Conservation (phyloP, 2,113 vertebrate genomes). For the Pardalotus punctatus region DNA sequence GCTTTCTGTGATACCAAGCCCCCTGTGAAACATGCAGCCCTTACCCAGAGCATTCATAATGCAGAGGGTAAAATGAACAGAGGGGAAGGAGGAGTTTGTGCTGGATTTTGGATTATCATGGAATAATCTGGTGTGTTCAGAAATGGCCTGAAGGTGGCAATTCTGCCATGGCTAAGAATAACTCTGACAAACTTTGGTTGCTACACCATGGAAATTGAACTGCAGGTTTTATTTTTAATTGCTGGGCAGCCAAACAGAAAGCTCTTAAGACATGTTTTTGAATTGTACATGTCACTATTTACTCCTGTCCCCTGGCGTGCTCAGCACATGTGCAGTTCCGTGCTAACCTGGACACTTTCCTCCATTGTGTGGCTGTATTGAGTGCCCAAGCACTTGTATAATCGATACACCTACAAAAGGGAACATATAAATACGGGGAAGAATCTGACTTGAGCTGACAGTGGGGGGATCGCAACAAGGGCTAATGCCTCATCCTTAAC, state of each 20-base stretch:
- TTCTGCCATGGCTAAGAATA: constrained; percentile 15
- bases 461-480: neutral
- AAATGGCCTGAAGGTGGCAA: constrained; percentile 35
- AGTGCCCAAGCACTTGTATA: neutral
- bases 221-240: neutral
- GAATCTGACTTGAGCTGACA: constrained; percentile 33
- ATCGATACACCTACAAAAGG: neutral
- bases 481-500: constrained; percentile 7
- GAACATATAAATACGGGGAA: neutral
- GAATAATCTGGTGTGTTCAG: neutral
- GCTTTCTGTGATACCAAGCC: constrained; percentile 70
- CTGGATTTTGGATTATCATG: neutral
- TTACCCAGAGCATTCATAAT: constrained; percentile 65
- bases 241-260: neutral
- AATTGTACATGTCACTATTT: neutral
- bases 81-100: neutral
- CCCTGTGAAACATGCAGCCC: constrained; percentile 47
- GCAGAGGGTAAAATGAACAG: neutral
- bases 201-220: neutral
- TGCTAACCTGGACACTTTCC: neutral
- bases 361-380: neutral
- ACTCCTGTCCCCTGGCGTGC: neutral
- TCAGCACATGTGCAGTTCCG: neutral
- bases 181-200: neutral
- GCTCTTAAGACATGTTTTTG: neutral